These are phyloP conservation scores for Scomberomorus guttatus DNA, from an alignment of 2,797 vertebrate species.

Conservation along the genomic window DNA sequence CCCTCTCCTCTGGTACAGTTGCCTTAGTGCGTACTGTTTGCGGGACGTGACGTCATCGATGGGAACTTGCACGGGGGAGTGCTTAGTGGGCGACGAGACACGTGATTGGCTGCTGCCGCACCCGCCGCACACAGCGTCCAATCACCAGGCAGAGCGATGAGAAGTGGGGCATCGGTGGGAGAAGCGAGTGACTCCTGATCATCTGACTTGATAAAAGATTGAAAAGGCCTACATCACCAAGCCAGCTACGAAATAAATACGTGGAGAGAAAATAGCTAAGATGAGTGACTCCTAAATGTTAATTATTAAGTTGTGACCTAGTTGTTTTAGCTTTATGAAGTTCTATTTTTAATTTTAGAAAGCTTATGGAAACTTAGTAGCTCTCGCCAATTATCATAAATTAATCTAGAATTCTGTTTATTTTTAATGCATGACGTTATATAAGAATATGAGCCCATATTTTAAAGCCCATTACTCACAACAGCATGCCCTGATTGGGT, in stretches of 20 bases:
- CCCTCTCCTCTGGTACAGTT: slow-evolving; percentile 5
- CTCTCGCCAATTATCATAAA: background rate
- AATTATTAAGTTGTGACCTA: slow-evolving; percentile 25
- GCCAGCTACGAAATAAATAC: slow-evolving; percentile 9
- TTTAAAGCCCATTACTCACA: background rate
- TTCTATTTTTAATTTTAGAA: background rate
- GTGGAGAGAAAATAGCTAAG: no score
- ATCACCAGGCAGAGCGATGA: slow-evolving; percentile 33
- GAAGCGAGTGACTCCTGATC: slow-evolving; percentile 47
- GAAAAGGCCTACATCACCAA: background rate
- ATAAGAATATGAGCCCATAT: background rate
- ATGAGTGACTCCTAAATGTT: slow-evolving; percentile 22
- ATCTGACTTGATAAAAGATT: slow-evolving; percentile 61
- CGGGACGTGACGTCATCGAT: slow-evolving; percentile 69
- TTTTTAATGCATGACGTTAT: background rate
- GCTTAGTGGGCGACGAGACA: background rate
- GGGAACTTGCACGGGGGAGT: background rate
- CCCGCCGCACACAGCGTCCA: slow-evolving; percentile 32
- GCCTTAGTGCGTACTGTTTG: slow-evolving; percentile 37
- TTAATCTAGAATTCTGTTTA: no score
- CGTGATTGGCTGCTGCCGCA: slow-evolving; percentile 53
- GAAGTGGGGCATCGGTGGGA: background rate
- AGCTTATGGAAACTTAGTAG: background rate
- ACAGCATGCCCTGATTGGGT: background rate
- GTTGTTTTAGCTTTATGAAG: background rate